A percentile compares a stretch with the other conserved stretches of the same genome.
Conservation (phyloP, 1,140 invertebrate species). For the Uloborus diversus region DNA sequence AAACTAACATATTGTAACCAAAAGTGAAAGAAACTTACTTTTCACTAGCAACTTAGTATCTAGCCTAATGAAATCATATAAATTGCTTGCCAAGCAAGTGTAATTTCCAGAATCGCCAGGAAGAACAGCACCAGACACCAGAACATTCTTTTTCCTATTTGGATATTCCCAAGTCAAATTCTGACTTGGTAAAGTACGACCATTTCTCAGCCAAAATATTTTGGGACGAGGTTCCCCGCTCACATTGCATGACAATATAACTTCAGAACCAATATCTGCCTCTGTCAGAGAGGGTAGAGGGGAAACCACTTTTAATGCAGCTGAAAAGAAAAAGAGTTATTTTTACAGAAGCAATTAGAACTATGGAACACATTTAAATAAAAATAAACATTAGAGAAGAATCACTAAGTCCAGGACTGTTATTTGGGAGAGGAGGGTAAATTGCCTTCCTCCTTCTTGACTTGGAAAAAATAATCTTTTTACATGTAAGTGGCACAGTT, state of each 20-base stretch:
- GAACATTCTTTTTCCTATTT: neutral
- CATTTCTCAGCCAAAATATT: conserved; percentile 45
- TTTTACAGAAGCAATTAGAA: neutral
- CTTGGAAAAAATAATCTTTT: too few relatives aligned
- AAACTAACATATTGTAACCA: too few relatives aligned
- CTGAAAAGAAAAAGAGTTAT: conserved; percentile 5
- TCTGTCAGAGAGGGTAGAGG: conserved; percentile 33
- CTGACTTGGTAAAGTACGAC: neutral
- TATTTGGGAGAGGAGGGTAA: too few relatives aligned
- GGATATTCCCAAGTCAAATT: conserved; percentile 24
- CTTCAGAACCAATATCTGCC: conserved; percentile 41
- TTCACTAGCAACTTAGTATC: conserved; percentile 24
- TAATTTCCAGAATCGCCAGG: conserved; percentile 53
- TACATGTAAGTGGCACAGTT: too few relatives aligned
- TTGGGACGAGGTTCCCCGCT: conserved; percentile 2
- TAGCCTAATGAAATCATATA: conserved; percentile 13
- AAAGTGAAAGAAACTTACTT: conserved; percentile 35
- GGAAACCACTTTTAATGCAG: conserved; percentile 9
- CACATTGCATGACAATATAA: conserved; percentile 50
- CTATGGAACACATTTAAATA: neutral
- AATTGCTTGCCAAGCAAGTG: conserved; percentile 42
- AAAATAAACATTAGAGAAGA: too few relatives aligned
- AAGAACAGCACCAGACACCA: conserved; percentile 16
- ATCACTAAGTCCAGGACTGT: too few relatives aligned
- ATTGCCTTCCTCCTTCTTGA: too few relatives aligned